Evolutionary conservation across 2,797 vertebrate genomes (phyloP).

Genomic region (Toxotes lorentzi): DNA sequence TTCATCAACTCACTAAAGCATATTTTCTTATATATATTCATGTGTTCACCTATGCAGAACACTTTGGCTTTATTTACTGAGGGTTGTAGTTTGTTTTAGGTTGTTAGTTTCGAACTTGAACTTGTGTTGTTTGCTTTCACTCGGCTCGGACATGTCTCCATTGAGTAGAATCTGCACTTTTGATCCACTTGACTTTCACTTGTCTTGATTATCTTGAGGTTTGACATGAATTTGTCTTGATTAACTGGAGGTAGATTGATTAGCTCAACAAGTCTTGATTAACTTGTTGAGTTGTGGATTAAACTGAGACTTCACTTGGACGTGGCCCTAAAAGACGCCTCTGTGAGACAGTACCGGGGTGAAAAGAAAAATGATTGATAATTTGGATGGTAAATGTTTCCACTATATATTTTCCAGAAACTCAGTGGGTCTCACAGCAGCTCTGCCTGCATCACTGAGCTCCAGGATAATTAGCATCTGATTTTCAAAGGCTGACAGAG

Average conservation of each 20-base stretch:
- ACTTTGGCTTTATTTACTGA: too few species aligned
- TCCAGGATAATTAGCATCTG: constrained; percentile 2
- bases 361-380: not conserved
- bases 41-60: too few species aligned
- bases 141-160: too few species aligned
- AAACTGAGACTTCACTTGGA: not conserved
- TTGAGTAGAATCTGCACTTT: too few species aligned
- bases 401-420: not conserved
- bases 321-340: not conserved
- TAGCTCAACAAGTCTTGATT: too few species aligned
- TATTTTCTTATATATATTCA: too few species aligned
- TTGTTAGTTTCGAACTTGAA: too few species aligned
- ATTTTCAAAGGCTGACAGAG: constrained; percentile 19
- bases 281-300: not conserved
- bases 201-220: too few species aligned
- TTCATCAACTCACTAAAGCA: too few species aligned
- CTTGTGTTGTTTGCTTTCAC: too few species aligned
- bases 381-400: not conserved
- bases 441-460: constrained; percentile 5
- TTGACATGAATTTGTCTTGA: not conserved
- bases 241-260: not conserved
- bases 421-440: not conserved
- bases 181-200: too few species aligned
- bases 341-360: not conserved
- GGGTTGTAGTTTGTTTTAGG: too few species aligned